These are phyloP conservation scores for Stercorarius parasiticus DNA, from an alignment of 2,113 vertebrate genomes.

Conservation along the genomic window DNA sequence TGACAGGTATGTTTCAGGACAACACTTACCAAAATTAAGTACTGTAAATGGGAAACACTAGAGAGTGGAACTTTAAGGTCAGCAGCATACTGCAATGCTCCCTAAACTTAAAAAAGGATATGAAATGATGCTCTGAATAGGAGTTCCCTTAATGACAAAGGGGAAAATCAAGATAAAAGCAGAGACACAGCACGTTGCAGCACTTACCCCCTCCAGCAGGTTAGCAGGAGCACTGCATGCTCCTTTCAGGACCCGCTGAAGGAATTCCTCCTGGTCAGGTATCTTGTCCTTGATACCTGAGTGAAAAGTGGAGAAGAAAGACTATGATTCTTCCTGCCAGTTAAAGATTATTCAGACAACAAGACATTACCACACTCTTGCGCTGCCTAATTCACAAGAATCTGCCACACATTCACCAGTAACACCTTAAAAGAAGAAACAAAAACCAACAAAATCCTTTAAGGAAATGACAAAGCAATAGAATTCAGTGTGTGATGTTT, in stretches of 20 bases:
- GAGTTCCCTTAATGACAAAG: background rate
- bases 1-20: background rate
- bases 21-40: background rate
- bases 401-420: background rate
- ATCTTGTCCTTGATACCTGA: constrained; percentile 91
- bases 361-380: background rate
- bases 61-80: background rate
- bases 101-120: background rate
- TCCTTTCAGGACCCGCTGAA: constrained; percentile 83
- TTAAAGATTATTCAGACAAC: background rate
- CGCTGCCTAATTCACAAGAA: background rate
- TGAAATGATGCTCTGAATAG: background rate
- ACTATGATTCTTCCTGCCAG: background rate
- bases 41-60: background rate
- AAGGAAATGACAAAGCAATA: background rate
- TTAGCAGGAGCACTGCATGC: constrained; percentile 87
- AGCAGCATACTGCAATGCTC: background rate
- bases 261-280: constrained; percentile 85
- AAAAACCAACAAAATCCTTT: background rate
- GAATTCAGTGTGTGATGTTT: background rate
- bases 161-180: background rate
- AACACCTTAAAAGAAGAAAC: background rate
- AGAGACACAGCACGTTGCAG: background rate
- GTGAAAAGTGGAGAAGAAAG: background rate
- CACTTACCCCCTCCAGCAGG: constrained; percentile 92